Percentiles rank a stretch among this genome's conserved stretches.
These are phyloP conservation scores for Scatophagus argus DNA, from an alignment of 2,113 vertebrate genomes.

Conservation along the genomic window DNA sequence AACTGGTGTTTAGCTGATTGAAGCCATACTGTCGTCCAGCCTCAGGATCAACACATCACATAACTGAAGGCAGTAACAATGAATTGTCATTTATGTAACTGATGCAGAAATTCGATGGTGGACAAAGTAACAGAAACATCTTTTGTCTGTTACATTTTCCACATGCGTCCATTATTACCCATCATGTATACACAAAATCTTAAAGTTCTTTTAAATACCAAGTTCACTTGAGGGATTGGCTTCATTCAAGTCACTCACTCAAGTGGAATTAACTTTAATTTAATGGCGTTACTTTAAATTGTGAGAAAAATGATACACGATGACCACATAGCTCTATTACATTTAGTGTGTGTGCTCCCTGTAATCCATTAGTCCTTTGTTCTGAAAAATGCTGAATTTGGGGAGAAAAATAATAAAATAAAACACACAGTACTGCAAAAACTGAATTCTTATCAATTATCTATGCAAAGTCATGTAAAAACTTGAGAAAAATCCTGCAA, in stretches of 20 bases:
- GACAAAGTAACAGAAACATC: slow-evolving; percentile 14
- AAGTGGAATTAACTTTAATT: neutral
- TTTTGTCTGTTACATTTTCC: slow-evolving; percentile 5
- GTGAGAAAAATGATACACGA: neutral
- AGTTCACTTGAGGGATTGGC: neutral
- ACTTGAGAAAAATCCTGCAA: slow-evolving; percentile 28
- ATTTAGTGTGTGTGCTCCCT: neutral
- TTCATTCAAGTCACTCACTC: neutral
- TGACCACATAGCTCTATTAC: neutral
- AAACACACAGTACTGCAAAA: slow-evolving; percentile 29
- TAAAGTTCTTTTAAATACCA: slow-evolving; percentile 26
- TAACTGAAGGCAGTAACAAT: neutral
- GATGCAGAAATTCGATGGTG: neutral
- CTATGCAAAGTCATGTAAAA: slow-evolving; percentile 71
- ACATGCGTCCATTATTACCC: slow-evolving; percentile 1
- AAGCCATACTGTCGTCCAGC: slow-evolving; percentile 40
- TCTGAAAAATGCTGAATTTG: slow-evolving; percentile 23
- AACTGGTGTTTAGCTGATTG: slow-evolving; percentile 22
- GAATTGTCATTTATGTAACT: neutral
- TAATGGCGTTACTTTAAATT: slow-evolving; percentile 5
- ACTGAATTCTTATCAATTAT: slow-evolving; percentile 54
- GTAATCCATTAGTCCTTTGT: slow-evolving; percentile 9
- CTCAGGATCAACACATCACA: slow-evolving; percentile 43
- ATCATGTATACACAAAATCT: slow-evolving; percentile 1
- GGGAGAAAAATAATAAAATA: slow-evolving; percentile 1